These are phyloP conservation scores for Vannuccia rotundouncinata DNA, from an alignment of 2,888 invertebrate species.

Conservation along the genomic window DNA sequence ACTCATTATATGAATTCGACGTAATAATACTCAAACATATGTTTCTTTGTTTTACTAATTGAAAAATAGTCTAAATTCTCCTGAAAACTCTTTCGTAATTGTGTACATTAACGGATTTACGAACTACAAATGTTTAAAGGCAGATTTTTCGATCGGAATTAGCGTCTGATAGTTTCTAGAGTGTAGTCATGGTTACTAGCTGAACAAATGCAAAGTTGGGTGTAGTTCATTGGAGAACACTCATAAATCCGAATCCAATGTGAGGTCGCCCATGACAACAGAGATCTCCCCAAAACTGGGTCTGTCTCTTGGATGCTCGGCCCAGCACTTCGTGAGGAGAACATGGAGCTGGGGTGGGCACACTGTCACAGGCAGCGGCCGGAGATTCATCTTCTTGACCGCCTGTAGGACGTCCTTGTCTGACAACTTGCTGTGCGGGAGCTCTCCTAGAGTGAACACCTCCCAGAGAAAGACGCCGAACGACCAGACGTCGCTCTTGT, in stretches of 20 bases:
- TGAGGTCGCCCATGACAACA: constrained; percentile 18
- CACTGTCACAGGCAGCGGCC: neutral
- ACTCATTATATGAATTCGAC: no score
- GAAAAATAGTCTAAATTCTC: no score
- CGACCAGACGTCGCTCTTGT: constrained; percentile 89
- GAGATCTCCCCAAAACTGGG: constrained; percentile 33
- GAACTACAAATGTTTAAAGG: no score
- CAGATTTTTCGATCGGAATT: no score
- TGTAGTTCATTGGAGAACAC: no score
- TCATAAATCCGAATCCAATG: constrained; percentile 19
- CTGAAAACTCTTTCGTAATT: no score
- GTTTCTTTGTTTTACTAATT: no score
- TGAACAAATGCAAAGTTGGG: no score
- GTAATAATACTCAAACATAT: no score
- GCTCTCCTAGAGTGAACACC: constrained; percentile 74
- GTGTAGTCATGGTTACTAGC: no score
- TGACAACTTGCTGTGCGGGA: constrained; percentile 15
- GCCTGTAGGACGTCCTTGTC: constrained; percentile 25
- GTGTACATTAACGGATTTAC: no score
- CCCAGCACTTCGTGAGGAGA: constrained; percentile 14
- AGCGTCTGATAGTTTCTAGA: no score
- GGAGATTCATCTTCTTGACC: constrained; percentile 22
- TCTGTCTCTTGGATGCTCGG: constrained; percentile 30
- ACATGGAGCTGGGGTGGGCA: constrained; percentile 7
- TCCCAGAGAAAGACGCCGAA: constrained; percentile 90